Evolutionary conservation across 2,113 vertebrate genomes (phyloP).

Genomic region (Hipposideros armiger): DNA sequence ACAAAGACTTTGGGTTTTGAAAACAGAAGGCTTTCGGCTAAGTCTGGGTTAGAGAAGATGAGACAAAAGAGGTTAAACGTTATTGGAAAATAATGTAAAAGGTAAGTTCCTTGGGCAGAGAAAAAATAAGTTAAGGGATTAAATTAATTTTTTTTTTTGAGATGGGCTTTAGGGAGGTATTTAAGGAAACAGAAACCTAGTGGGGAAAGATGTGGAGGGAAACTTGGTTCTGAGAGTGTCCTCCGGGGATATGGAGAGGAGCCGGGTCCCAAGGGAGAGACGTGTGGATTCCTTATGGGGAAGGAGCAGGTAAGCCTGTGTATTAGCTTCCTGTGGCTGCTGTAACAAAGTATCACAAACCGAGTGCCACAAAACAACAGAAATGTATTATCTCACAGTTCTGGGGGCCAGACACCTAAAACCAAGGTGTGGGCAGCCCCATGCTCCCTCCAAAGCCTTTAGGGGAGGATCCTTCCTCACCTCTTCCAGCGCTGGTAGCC

Average conservation of each 20-base stretch:
- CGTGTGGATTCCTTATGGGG: no score
- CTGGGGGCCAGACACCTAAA: neutral
- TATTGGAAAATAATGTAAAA: neutral
- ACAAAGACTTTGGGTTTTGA: constrained; percentile 8
- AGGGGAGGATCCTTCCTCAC: neutral
- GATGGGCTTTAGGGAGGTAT: neutral
- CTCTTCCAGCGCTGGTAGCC: neutral
- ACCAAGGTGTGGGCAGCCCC: neutral
- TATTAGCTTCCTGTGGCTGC: neutral
- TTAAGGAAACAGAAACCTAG: neutral
- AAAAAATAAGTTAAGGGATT: neutral
- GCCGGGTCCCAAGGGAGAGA: neutral
- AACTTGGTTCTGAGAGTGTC: neutral
- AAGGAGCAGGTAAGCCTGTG: neutral
- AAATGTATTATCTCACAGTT: neutral
- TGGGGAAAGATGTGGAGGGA: neutral
- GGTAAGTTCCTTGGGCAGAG: neutral
- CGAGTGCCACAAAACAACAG: neutral
- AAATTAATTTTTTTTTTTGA: neutral
- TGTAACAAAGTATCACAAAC: neutral
- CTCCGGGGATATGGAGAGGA: neutral
- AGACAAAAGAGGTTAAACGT: neutral
- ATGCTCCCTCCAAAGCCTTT: neutral
- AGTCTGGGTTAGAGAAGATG: neutral
- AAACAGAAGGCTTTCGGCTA: neutral